Evolutionary conservation across 2,113 vertebrate genomes (phyloP).

Genomic region (Panurus biarmicus): DNA sequence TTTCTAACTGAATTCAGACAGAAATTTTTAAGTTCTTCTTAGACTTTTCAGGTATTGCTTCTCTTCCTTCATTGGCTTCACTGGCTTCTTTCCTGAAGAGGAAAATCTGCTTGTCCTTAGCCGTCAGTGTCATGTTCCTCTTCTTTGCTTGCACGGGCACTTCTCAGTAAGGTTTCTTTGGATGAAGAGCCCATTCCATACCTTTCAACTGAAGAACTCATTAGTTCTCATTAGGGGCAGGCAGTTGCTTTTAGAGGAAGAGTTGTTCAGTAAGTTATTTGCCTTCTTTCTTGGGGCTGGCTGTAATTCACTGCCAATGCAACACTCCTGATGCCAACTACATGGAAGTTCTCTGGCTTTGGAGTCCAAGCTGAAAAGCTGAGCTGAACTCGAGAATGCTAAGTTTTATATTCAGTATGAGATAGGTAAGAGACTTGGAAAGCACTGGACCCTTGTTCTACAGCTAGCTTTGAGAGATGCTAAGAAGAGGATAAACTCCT

Average conservation of each 20-base stretch:
- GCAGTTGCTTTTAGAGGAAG: not conserved
- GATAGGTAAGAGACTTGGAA: not conserved
- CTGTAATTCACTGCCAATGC: not conserved
- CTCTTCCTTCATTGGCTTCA: not conserved
- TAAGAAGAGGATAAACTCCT: not conserved
- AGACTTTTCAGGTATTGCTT: not conserved
- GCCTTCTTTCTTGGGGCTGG: not conserved
- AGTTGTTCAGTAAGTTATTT: not conserved
- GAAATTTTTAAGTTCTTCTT: not conserved
- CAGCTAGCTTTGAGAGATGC: not conserved
- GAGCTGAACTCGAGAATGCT: not conserved
- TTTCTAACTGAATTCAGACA: not conserved
- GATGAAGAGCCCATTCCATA: not conserved
- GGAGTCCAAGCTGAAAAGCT: not conserved
- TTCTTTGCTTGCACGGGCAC: not conserved
- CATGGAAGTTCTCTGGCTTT: not conserved
- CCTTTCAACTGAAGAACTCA: not conserved
- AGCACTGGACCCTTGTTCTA: not conserved
- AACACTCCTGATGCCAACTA: not conserved
- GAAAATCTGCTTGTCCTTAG: not conserved
- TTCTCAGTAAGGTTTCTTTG: not conserved
- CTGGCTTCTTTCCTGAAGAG: not conserved
- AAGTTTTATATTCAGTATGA: not conserved
- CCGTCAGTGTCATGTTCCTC: not conserved
- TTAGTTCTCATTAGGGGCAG: not conserved